A percentile compares a stretch with the other conserved stretches of the same genome.
These are phyloP conservation scores for Galagoides demidoff DNA, from an alignment of 2,797 vertebrate genomes.

Conservation along the genomic window DNA sequence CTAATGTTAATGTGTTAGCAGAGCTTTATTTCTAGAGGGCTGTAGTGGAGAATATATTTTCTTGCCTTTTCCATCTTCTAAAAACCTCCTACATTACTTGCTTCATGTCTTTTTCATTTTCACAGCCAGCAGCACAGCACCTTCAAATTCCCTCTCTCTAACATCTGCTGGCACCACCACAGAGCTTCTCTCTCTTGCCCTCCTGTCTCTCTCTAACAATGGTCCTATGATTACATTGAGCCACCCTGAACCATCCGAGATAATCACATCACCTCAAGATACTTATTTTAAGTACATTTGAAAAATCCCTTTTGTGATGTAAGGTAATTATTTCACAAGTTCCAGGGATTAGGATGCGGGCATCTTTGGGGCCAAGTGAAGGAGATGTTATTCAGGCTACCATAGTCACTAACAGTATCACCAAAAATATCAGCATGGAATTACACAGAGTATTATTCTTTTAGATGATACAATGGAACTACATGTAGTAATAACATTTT, in stretches of 20 bases:
- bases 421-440: neutral
- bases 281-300: neutral
- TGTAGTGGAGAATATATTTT: neutral
- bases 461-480: conserved; percentile 47
- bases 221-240: neutral
- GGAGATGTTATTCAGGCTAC: neutral
- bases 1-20: neutral
- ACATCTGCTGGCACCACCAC: neutral
- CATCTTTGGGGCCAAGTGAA: neutral
- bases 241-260: neutral
- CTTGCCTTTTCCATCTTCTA: neutral
- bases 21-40: neutral
- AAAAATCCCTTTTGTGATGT: neutral
- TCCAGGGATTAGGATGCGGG: neutral
- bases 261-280: neutral
- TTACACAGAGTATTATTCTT: neutral
- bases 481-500: conserved; percentile 30
- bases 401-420: neutral
- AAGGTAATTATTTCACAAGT: neutral
- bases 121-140: neutral
- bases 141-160: neutral
- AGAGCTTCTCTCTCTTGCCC: neutral
- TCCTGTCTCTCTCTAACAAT: neutral
- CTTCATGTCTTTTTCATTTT: neutral
- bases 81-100: neutral